Evolutionary conservation across 2,888 invertebrate genomes (phyloP).

Genomic region (Omphaloscelis lunosa): DNA sequence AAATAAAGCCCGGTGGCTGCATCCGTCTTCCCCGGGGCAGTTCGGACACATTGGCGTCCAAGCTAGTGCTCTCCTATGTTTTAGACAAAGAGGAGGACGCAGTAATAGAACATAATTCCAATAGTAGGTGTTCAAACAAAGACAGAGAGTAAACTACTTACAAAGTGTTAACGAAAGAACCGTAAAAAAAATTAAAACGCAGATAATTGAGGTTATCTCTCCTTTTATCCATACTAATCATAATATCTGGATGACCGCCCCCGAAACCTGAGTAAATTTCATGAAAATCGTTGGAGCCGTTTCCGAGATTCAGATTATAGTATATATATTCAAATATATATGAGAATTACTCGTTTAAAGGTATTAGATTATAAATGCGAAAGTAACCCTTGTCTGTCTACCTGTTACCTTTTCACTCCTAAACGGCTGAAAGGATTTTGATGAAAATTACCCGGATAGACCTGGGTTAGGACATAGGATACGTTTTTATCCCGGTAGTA

Average conservation of each 20-base stretch:
- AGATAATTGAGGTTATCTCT: background rate
- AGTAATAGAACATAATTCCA: slow-evolving; percentile 12
- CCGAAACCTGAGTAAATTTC: no score
- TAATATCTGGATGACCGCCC: no score
- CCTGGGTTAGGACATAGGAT: background rate
- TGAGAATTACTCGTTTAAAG: no score
- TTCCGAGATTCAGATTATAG: no score
- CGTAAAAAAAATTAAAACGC: background rate
- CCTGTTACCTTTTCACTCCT: background rate
- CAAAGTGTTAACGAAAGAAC: background rate
- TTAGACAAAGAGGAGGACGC: slow-evolving; percentile 23
- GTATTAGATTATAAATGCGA: background rate
- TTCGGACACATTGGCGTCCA: slow-evolving; percentile 39
- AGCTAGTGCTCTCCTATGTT: slow-evolving; percentile 38
- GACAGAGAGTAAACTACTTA: background rate
- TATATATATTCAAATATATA: no score
- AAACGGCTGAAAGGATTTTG: background rate
- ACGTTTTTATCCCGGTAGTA: background rate
- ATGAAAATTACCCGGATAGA: background rate
- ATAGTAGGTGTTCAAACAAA: slow-evolving; percentile 6
- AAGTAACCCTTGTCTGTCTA: background rate
- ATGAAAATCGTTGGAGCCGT: no score
- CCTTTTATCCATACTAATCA: no score
- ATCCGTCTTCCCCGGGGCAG: slow-evolving; percentile 66
- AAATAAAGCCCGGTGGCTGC: slow-evolving; percentile 67